Conservation (phyloP, 2,797 vertebrate genomes). For the Masticophis lateralis region DNA sequence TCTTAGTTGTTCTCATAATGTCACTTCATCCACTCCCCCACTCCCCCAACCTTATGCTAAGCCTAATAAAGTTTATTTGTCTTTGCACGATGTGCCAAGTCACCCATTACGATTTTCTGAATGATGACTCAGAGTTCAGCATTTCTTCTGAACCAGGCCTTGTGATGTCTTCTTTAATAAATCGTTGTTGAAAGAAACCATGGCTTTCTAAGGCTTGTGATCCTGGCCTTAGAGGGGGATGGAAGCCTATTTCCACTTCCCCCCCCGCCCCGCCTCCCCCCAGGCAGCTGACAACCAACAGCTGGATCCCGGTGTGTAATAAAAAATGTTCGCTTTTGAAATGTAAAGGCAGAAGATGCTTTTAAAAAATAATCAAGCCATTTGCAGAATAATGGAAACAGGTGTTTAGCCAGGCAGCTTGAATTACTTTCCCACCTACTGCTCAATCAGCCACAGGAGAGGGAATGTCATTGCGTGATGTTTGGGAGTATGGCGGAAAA, state of each 20-base stretch:
- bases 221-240: background rate
- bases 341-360: background rate
- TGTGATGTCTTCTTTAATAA: background rate
- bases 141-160: background rate
- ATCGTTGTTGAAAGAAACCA: background rate
- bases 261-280: too few relatives aligned
- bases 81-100: background rate
- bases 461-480: background rate
- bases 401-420: background rate
- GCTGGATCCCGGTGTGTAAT: background rate
- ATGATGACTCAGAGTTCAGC: background rate
- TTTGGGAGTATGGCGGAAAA: background rate
- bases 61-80: background rate
- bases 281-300: background rate
- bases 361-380: background rate
- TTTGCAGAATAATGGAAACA: background rate
- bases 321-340: background rate
- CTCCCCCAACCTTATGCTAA: background rate
- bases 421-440: background rate
- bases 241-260: background rate
- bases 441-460: background rate
- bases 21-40: background rate
- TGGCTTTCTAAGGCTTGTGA: background rate
- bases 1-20: background rate
- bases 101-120: background rate